phyloP scores from a whole-genome alignment of 2,797 vertebrate species.

The Tamandua tetradactyla region DNA sequence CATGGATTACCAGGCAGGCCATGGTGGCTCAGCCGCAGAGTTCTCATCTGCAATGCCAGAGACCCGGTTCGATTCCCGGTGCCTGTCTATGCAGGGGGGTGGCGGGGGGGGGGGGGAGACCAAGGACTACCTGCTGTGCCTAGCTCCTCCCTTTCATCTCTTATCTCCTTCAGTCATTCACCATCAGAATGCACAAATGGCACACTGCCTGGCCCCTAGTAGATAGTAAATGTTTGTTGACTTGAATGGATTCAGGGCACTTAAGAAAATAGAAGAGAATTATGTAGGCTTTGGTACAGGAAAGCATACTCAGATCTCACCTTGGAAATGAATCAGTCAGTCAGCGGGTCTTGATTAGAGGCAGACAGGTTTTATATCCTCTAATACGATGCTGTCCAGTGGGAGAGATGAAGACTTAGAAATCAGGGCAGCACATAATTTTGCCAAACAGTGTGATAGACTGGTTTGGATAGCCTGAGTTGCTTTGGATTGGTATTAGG shows the following conservation, averaged over 20 bases:
- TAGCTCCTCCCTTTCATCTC: not conserved
- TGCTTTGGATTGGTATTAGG: slow-evolving; percentile 27
- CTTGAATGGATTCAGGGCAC: not conserved
- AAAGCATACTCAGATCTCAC: not conserved
- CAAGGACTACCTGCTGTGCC: not conserved
- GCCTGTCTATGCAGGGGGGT: no score
- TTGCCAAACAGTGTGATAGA: not conserved
- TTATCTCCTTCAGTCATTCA: not conserved
- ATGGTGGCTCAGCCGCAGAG: no score
- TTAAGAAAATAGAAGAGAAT: not conserved
- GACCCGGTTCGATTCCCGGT: no score
- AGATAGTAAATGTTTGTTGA: not conserved
- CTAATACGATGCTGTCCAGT: not conserved
- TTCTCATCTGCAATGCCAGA: no score
- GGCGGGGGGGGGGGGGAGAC: no score
- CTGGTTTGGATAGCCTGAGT: slow-evolving; percentile 10
- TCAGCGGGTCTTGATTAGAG: not conserved
- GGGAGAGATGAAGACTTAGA: slow-evolving; percentile 28
- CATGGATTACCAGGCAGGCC: no score
- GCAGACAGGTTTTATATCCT: not conserved
- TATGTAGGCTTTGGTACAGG: not conserved
- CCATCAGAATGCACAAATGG: not conserved
- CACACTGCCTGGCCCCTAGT: not conserved
- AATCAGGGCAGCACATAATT: not conserved
- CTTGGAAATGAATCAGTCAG: not conserved